Percentiles rank a stretch among this genome's conserved stretches.
phyloP scores from a whole-genome alignment of 1,140 invertebrate species.

The Reticulitermes speratus region DNA sequence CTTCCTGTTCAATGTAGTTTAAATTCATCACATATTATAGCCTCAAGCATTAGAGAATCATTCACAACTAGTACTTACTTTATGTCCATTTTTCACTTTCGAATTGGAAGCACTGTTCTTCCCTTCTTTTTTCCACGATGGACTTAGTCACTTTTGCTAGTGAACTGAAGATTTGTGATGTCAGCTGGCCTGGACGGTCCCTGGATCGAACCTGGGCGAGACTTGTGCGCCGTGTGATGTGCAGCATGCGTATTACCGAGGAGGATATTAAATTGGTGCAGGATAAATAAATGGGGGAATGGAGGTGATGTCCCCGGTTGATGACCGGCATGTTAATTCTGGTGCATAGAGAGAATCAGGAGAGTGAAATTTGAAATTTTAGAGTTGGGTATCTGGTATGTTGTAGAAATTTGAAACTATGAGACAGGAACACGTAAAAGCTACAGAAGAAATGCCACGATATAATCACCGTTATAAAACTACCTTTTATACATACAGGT shows the following conservation, averaged over 20 bases:
- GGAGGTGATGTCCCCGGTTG: background rate
- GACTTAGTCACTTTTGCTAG: constrained; percentile 5
- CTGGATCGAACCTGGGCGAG: constrained; percentile 9
- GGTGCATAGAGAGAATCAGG: background rate
- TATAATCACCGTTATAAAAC: too few relatives aligned
- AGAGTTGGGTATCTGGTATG: background rate
- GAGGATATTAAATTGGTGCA: background rate
- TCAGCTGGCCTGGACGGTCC: constrained; percentile 14
- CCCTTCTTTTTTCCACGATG: constrained; percentile 2
- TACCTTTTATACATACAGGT: too few relatives aligned
- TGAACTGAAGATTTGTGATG: constrained; percentile 19
- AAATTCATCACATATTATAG: background rate
- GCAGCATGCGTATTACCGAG: background rate
- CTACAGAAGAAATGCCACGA: too few relatives aligned
- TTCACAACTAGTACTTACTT: background rate
- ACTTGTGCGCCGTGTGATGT: constrained; percentile 1
- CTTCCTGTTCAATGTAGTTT: background rate
- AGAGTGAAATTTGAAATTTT: background rate
- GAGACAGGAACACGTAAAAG: background rate
- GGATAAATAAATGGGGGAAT: background rate
- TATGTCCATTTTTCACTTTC: constrained; percentile 13
- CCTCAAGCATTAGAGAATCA: background rate
- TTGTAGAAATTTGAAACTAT: background rate
- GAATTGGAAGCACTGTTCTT: background rate
- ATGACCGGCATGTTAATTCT: background rate